These are phyloP conservation scores for Rhaphigaster nebulosa DNA, from an alignment of 2,888 invertebrate species.

Conservation along the genomic window DNA sequence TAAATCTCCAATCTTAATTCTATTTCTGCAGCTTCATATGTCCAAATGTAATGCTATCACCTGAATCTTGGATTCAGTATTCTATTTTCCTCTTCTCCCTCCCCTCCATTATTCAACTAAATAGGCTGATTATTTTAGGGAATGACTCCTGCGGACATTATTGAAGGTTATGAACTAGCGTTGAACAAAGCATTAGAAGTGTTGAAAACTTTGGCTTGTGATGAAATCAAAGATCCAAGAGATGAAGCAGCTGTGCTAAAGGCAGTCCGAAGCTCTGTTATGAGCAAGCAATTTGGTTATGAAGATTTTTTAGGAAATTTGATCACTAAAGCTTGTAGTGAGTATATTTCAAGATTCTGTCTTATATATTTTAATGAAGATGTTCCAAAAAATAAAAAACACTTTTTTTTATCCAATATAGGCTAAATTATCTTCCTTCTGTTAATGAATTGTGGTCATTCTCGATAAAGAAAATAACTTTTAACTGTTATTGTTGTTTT, in stretches of 20 bases:
- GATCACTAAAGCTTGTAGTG: constrained; percentile 86
- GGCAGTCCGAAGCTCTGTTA: constrained; percentile 85
- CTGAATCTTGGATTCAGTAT: background rate
- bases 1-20: too few species aligned
- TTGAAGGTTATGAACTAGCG: constrained; percentile 94
- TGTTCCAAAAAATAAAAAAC: background rate
- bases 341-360: constrained; percentile 63
- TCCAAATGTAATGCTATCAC: background rate
- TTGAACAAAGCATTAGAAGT: constrained; percentile 90
- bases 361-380: background rate
- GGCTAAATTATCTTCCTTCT: background rate
- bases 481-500: too few species aligned
- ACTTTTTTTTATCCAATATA: background rate
- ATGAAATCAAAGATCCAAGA: constrained; percentile 79
- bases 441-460: too few species aligned
- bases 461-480: too few species aligned
- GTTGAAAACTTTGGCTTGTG: constrained; percentile 83
- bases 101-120: background rate
- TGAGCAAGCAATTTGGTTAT: constrained; percentile 98
- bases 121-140: constrained; percentile 73
- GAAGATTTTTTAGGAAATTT: constrained; percentile 92
- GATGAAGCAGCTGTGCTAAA: constrained; percentile 77
- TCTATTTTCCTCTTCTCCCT: background rate
- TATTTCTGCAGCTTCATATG: background rate
- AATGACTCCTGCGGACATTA: constrained; percentile 95